Base-by-base conservation (phyloP, 2,113 vertebrate species). In the Macaca nemestrina region DNA sequence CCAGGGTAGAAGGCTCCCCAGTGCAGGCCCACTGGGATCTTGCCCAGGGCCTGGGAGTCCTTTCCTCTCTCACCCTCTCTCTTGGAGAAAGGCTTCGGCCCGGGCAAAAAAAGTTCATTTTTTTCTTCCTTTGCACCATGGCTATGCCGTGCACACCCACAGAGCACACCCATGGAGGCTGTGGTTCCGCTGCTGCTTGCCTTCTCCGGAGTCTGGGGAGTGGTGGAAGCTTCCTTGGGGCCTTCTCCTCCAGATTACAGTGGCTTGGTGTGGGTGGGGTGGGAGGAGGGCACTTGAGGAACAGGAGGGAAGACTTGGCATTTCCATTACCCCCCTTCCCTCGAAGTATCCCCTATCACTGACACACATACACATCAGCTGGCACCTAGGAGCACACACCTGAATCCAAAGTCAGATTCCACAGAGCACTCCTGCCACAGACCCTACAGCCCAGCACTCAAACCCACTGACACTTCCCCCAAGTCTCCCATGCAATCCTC, bases 1-100 rank as follows among this genome's bases (percentile, higher is more conserved):
- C 48, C 8, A 8, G 38, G 8, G 14, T 32, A 95, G 52, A 86
- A 73, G 48, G 13, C 16, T 67, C 40, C 6, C 32, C 5, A 23
- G 40, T 17, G 12, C 2, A n/a, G 68, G 85, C 38, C 57, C n/a
- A 25, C 38, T 38, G 75, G 50, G 27, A 48, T 4, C 32, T 38
- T 59, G 14, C 12, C 32, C 32, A 45, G 50, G 45, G 32, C 14
- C 61, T 84, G 40, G 64, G 48, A 70, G 38, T 38, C 13, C 14
- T 32, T 27, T 17, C 2, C 18, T 48, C 23, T 40, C 20, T n/a
- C 35, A 50, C 43, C 32, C 11, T 79, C 8, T 59, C 12, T 59
- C 70, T 92, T 7, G 12, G 27, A 95, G 61, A 43, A 76, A 92
- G 35, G 57, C 64, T 90, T 93, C n/a, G 57, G 18, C 35, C 52